Percentiles rank a stretch among this genome's conserved stretches.
phyloP scores from a whole-genome alignment of 1,140 invertebrate species.

The Drosophila quadrilineata region DNA sequence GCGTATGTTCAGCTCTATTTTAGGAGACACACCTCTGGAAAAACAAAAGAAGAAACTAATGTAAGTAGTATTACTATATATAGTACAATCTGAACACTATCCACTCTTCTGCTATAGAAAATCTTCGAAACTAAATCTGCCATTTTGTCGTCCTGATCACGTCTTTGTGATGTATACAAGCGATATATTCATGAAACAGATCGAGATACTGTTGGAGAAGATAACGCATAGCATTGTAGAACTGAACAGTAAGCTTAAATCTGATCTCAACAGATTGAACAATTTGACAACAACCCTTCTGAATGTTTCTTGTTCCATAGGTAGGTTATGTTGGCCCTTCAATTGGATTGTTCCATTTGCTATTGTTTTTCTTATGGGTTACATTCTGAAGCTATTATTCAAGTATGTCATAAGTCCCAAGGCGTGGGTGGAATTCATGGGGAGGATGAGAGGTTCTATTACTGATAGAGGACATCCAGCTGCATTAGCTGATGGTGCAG shows the following conservation, averaged over 20 bases:
- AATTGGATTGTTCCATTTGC: slow-evolving; percentile 40
- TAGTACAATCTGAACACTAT: neutral
- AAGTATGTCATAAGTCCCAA: slow-evolving; percentile 68
- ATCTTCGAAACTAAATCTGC: slow-evolving; percentile 44
- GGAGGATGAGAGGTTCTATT: neutral
- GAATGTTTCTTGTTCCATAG: slow-evolving; percentile 18
- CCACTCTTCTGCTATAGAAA: slow-evolving; percentile 38
- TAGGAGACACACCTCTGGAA: neutral
- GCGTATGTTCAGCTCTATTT: slow-evolving; percentile 11
- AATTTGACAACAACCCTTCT: no score
- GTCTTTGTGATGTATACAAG: slow-evolving; percentile 63
- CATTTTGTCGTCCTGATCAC: slow-evolving; percentile 61
- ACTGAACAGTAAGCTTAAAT: slow-evolving; percentile 37
- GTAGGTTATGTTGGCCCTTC: slow-evolving; percentile 49
- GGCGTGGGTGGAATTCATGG: slow-evolving; percentile 45
- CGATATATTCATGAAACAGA: slow-evolving; percentile 59
- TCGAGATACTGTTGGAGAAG: slow-evolving; percentile 56
- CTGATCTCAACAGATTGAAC: neutral
- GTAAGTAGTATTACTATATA: slow-evolving; percentile 4
- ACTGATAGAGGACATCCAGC: neutral
- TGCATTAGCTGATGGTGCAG: neutral
- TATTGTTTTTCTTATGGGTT: slow-evolving; percentile 48
- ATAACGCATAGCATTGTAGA: slow-evolving; percentile 30
- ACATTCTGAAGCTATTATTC: slow-evolving; percentile 60
- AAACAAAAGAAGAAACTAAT: slow-evolving; percentile 39